phyloP scores from a whole-genome alignment of 2,113 vertebrate genomes.

The Willisornis vidua region DNA sequence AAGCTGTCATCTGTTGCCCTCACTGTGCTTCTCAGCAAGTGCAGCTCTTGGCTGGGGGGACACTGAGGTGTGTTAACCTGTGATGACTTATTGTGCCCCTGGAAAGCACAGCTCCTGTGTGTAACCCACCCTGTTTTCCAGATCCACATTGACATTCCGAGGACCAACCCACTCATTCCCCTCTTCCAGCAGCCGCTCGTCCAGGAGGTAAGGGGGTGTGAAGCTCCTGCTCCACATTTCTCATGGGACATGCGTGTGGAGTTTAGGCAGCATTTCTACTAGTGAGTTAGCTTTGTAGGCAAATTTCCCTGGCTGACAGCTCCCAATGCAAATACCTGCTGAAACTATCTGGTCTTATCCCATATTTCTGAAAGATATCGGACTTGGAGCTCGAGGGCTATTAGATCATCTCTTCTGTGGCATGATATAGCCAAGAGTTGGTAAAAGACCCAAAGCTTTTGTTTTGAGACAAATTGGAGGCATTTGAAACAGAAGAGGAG shows the following conservation, averaged over 20 bases:
- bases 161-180: slow-evolving; percentile 97
- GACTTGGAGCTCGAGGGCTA: not conserved
- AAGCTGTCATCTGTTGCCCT: not conserved
- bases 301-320: not conserved
- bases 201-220: slow-evolving; percentile 87
- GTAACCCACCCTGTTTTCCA: slow-evolving; percentile 64
- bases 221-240: not conserved
- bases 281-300: not conserved
- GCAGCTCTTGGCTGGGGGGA: not conserved
- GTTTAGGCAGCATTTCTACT: not conserved
- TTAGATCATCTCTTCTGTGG: not conserved
- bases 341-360: not conserved
- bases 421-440: not conserved
- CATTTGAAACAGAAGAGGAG: not conserved
- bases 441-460: not conserved
- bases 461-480: not conserved
- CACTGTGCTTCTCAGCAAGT: not conserved
- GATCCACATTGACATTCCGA: slow-evolving; percentile 99
- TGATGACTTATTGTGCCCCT: not conserved
- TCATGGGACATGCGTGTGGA: not conserved
- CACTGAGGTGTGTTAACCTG: not conserved
- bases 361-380: not conserved
- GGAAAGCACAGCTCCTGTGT: not conserved
- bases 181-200: slow-evolving; percentile 95
- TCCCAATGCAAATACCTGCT: not conserved